These are phyloP conservation scores for Acropora yongei DNA, from an alignment of 64 coral and sea anemone species.

Conservation along the genomic window DNA sequence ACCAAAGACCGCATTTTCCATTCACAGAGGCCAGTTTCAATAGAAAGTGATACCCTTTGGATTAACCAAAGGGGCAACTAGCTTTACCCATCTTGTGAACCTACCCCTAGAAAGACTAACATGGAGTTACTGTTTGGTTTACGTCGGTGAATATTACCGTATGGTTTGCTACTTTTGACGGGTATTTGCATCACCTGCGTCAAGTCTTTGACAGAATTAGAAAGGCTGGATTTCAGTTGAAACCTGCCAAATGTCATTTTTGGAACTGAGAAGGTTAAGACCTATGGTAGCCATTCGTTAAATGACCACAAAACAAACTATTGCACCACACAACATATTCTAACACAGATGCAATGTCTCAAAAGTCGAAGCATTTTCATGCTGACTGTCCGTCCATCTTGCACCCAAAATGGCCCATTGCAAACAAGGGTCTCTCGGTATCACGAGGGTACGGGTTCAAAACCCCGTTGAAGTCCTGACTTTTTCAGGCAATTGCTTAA, in stretches of 20 bases:
- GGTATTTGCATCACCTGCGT: background rate
- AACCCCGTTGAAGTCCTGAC: no score
- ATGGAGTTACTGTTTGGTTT: background rate
- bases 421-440: background rate
- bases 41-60: background rate
- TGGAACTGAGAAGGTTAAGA: slow-evolving; percentile 42
- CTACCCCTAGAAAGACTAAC: background rate
- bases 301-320: slow-evolving; percentile 40
- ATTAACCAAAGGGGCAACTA: background rate
- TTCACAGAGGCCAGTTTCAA: no score
- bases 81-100: no score
- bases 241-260: slow-evolving; percentile 47
- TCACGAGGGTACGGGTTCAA: no score
- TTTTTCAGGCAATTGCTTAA: no score
- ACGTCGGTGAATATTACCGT: slow-evolving; percentile 7
- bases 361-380: background rate
- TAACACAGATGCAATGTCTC: no score
- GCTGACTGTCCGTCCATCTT: slow-evolving; percentile 42
- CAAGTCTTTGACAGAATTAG: background rate
- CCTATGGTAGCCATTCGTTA: slow-evolving; percentile 38
- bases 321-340: no score
- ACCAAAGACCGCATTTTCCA: slow-evolving; percentile 14
- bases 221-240: slow-evolving; percentile 24
- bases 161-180: slow-evolving; percentile 1
- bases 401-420: background rate